Base-by-base conservation (phyloP, 2,797 vertebrate species). In the Gouania willdenowi region DNA sequence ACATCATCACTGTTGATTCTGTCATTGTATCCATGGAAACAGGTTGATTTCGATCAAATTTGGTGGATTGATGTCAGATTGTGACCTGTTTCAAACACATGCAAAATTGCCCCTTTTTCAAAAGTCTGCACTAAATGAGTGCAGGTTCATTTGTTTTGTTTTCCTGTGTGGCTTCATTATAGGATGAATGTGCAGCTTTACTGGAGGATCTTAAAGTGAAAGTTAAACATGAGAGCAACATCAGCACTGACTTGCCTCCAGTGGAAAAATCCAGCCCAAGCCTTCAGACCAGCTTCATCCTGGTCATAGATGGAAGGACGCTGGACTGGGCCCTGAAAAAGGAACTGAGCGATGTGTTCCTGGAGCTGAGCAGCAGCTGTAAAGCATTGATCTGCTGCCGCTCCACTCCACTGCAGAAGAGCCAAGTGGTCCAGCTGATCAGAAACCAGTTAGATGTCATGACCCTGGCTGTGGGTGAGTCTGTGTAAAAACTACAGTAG, bases 401-500 rank as follows among this genome's bases (percentile, higher is more conserved):
- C 37, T 95, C 93, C 38, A 97, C 94, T 0, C 96, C 96, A 0
- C 82, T 97, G 42, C 96, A 98, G 82, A 98, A 98, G 77, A 98
- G 94, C 34, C 77, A 92, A 42, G 88, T 98, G 66, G 94, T 98
- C 3, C 88, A 39, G 15, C 53, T 95, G 59, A 82, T 97, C n/a
- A 87, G 87, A 29, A 89, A 65, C 50, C 81, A 88, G 19, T 88
- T 95, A 0, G 60, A 66, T 1, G 93, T 94, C 66, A 91, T 94
- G 91, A 93, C 94, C 0, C 72, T 98, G 49, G 94, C 96, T 44
- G 76, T 98, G 9, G 96, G 96, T 98, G 64, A 92, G 82, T n/a
- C n/a, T n/a, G n/a, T n/a, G n/a, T n/a, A n/a, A n/a, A n/a, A n/a
- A n/a, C n/a, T n/a, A n/a, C n/a, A n/a, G n/a, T n/a, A n/a, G n/a